Evolutionary conservation across 2,888 invertebrate species (phyloP).

Genomic region (Acanthosepion lycidas): DNA sequence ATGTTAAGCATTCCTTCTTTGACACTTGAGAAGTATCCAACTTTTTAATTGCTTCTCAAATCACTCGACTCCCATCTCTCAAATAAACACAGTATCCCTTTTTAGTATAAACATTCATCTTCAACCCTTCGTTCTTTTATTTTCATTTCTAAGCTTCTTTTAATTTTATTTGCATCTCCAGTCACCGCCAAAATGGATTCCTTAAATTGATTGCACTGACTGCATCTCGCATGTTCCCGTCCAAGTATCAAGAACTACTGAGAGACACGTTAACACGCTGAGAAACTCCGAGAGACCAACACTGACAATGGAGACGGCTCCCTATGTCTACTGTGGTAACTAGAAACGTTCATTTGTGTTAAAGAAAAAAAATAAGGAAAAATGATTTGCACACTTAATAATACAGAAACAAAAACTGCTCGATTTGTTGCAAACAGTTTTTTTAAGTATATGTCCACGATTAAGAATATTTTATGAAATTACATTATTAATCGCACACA

Average conservation of each 20-base stretch:
- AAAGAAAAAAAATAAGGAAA: too few relatives aligned
- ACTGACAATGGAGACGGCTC: too few relatives aligned
- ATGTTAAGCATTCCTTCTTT: background rate
- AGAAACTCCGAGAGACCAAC: too few relatives aligned
- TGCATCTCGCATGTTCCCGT: background rate
- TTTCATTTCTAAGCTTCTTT: background rate
- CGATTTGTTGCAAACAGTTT: too few relatives aligned
- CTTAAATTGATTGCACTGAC: background rate
- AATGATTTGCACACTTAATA: background rate
- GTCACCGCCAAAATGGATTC: background rate
- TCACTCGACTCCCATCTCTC: background rate
- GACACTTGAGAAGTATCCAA: background rate
- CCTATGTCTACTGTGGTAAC: too few relatives aligned
- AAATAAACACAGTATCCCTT: background rate
- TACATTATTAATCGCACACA: too few relatives aligned
- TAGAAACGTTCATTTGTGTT: too few relatives aligned
- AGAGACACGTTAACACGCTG: too few relatives aligned
- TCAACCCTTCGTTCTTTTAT: background rate
- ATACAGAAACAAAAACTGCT: background rate
- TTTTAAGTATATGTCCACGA: too few relatives aligned
- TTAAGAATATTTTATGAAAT: too few relatives aligned
- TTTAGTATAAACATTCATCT: background rate
- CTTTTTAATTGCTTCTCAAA: conserved; percentile 3
- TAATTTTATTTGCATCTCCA: background rate
- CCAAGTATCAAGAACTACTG: too few relatives aligned